Conservation (phyloP, 1,140 invertebrate species). For the Drosophila serrata region DNA sequence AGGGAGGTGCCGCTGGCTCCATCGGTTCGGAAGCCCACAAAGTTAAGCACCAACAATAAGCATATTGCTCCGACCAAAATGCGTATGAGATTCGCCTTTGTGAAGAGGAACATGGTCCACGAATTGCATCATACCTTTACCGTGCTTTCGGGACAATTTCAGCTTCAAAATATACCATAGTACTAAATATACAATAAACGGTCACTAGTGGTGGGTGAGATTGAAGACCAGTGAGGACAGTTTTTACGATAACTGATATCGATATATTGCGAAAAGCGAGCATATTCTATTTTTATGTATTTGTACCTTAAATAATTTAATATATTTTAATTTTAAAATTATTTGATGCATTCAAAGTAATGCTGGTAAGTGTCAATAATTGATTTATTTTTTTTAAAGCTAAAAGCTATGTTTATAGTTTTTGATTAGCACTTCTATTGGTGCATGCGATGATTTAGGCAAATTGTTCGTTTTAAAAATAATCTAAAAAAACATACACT, state of each 20-base stretch:
- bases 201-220: background rate
- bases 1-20: constrained; percentile 57
- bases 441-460: no score
- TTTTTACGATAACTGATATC: background rate
- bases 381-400: no score
- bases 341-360: no score
- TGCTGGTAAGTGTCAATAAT: no score
- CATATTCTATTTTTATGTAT: background rate
- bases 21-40: constrained; percentile 66
- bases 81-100: constrained; percentile 75
- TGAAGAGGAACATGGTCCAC: constrained; percentile 70
- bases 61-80: constrained; percentile 64
- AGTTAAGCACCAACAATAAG: constrained; percentile 73
- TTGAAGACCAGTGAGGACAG: background rate
- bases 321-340: background rate
- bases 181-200: constrained; percentile 7
- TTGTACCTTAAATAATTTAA: background rate
- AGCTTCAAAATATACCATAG: constrained; percentile 9
- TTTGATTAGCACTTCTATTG: no score
- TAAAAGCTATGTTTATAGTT: no score
- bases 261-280: background rate
- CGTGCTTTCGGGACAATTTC: constrained; percentile 3
- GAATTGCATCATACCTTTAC: constrained; percentile 66
- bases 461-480: no score
- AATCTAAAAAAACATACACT: no score